Evolutionary conservation across 2,888 invertebrate genomes (phyloP), one percentile per base, ranked within the genome.

Genomic region (Pardosa pseudoannulata): DNA sequence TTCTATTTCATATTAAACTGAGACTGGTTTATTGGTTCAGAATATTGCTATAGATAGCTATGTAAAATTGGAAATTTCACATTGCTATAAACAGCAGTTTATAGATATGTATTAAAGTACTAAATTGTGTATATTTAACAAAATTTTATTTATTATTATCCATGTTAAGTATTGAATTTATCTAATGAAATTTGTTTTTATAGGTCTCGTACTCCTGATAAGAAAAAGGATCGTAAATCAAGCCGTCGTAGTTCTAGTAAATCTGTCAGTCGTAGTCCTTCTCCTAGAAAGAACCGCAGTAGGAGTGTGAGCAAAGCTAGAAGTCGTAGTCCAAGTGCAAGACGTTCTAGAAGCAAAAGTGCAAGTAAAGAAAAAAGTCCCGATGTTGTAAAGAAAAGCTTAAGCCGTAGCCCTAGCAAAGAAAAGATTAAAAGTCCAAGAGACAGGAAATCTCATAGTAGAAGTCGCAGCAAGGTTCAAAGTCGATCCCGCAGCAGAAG

Each of bases 181-280:
- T n/a, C n/a, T n/a, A n/a, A n/a, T n/a, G n/a, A n/a, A n/a, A n/a
- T n/a, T n/a, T n/a, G n/a, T n/a, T n/a, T n/a, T n/a, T n/a, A 27
- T n/a, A 83, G 82, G 29, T 83, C 82, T 5, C 68, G 71, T 64
- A 85, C 79, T 64, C 41, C 28, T 19, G 85, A 79, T 0, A 85
- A 85, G 56, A 56, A 56, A 56, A 56, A 56, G 11, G 56, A n/a
- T 56, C 56, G 71, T 2, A 76, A 71, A 41, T 75, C 82, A 3
- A 39, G 41, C 6, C 50, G 76, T 2, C 46, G 71, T n/a, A 79
- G 79, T 23, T 78, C 29, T 11, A 78, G 78, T 65, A 85, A 85
- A 56, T 85, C 85, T 32, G 46, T 23, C 9, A 85, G 85, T 29
- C 85, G 85, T 2, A 85, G 79, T 39, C 67, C 67, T 11, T 23